Percentiles rank a stretch among this genome's conserved stretches.
phyloP scores from a whole-genome alignment of 2,113 vertebrate genomes.

The Tragelaphus imberbis region DNA sequence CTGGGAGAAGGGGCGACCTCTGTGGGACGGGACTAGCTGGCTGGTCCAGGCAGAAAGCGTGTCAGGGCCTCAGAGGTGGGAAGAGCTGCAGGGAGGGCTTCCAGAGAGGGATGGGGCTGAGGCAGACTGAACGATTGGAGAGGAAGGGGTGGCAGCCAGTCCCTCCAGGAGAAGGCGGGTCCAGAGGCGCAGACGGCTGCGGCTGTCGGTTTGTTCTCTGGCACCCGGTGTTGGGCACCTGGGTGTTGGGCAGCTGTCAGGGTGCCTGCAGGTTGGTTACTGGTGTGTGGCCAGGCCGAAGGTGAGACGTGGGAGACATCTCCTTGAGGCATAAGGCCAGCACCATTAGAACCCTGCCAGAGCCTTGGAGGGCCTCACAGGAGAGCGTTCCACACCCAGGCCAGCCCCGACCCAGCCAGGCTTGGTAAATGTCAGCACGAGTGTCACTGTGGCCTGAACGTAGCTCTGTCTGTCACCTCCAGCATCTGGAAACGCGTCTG shows the following conservation, averaged over 20 bases:
- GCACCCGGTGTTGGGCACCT: not conserved
- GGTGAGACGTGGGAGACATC: not conserved
- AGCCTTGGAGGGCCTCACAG: rapidly evolving
- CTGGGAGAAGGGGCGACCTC: not conserved
- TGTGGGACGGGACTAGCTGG: not conserved
- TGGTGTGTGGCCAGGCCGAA: not conserved
- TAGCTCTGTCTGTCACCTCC: rapidly evolving
- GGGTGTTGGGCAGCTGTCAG: rapidly evolving
- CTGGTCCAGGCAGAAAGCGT: not conserved
- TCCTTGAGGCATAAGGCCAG: not conserved
- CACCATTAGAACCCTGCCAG: rapidly evolving
- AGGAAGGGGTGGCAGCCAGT: rapidly evolving
- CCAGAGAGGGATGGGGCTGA: not conserved
- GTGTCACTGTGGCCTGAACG: rapidly evolving
- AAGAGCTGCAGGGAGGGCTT: not conserved
- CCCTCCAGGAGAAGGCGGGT: not conserved
- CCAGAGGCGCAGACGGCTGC: not conserved
- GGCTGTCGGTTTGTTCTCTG: not conserved
- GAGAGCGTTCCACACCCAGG: not conserved
- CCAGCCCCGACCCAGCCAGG: too few species aligned
- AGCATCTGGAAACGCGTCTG: not conserved
- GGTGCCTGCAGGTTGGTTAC: too few species aligned
- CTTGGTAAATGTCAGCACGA: rapidly evolving
- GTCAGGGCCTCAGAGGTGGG: not conserved
- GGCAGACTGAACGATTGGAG: not conserved